A percentile compares a stretch with the other conserved stretches of the same genome.
Conservation (phyloP, 2,113 vertebrate genomes). For the Paracyprichromis sp. region DNA sequence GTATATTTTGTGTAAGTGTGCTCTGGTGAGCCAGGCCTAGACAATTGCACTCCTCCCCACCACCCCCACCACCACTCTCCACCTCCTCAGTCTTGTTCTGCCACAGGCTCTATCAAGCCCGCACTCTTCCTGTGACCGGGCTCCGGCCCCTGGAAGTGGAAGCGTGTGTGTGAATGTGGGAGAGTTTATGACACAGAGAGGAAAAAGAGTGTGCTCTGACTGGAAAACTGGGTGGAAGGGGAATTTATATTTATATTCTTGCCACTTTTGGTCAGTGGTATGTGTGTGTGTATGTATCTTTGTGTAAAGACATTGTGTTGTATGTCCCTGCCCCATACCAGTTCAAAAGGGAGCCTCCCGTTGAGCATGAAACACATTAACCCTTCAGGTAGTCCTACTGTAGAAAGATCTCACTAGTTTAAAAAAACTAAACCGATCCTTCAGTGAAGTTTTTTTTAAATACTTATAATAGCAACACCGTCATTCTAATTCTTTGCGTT, state of each 20-base stretch:
- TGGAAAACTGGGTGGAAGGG: background rate
- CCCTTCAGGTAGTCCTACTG: background rate
- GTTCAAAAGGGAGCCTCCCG: conserved; percentile 25
- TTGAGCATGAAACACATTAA: conserved; percentile 1
- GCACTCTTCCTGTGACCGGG: conserved; percentile 16
- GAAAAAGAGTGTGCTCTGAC: background rate
- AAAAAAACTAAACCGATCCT: background rate
- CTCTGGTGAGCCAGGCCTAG: background rate
- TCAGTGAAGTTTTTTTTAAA: background rate
- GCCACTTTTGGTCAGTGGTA: background rate
- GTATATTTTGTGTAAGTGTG: background rate
- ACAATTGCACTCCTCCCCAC: conserved; percentile 3
- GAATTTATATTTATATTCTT: background rate
- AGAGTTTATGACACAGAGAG: background rate
- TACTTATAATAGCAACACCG: background rate
- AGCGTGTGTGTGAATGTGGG: background rate
- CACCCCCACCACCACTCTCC: background rate
- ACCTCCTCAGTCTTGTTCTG: background rate
- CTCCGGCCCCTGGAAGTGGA: background rate
- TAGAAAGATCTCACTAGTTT: background rate
- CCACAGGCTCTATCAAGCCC: background rate
- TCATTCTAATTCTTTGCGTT: background rate
- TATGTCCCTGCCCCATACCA: background rate
- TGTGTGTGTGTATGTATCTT: background rate
- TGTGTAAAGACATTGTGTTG: background rate